Evolutionary conservation across 2,113 vertebrate genomes (phyloP), one percentile per base, ranked within the genome.

Genomic region (Pygoscelis antarcticus): DNA sequence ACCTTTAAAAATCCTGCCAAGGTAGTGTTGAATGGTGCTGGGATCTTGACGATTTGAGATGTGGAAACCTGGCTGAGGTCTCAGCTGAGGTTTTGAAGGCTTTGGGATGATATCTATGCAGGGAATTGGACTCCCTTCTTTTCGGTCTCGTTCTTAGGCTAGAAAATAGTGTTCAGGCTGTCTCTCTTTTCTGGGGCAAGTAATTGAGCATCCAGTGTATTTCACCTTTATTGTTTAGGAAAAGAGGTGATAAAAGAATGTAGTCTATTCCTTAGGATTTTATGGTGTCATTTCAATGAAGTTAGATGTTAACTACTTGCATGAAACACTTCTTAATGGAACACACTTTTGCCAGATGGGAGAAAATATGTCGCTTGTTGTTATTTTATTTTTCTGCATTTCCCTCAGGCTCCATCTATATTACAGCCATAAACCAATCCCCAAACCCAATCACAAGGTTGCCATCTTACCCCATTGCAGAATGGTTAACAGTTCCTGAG

Each of bases 231-330:
- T 36, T 82, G 32, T 49, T 54, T 85, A 71, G 70, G 58, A 94
- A 92, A 92, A 86, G 52, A 87, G 61, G 58, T 21, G 32, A 87
- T 96, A 90, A 96, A 96, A 93, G 47, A 94, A 87, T 66, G 44
- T 51, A 91, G 57, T 84, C 66, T 92, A 81, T 80, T 96, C 46
- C 29, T 94, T 85, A 80, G 76, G 40, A 76, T 86, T 87, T 96
- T 93, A 96, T 68, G 54, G 74, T 87, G 68, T 79, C n/a, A 32
- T 95, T 97, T 95, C 77, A 74, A 85, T 40, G 80, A 87, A 95
- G 89, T 84, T 96, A 42, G 69, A 92, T 89, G 52, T 93, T 96
- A 96, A 83, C 85, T 87, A 52, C 77, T 90, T 93, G n/a, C 84
- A 85, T 74, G 68, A 95, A 97, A 84, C 25, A 38, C 66, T 89